Conservation (phyloP, 2,797 vertebrate species). For the Parambassis ranga region DNA sequence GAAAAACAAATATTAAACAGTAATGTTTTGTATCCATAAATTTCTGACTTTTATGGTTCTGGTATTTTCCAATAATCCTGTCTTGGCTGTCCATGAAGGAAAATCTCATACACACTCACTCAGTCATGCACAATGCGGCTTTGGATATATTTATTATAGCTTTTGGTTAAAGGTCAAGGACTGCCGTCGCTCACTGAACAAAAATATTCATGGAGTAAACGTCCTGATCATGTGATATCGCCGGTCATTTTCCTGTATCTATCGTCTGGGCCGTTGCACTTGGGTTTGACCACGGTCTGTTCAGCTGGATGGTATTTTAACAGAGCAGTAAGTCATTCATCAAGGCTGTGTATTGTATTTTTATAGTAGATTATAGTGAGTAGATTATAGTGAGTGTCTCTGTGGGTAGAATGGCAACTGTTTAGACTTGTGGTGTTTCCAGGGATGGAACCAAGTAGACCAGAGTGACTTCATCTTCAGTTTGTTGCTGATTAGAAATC, state of each 20-base stretch:
- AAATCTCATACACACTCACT: constrained; percentile 11
- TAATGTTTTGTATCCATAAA: constrained; percentile 58
- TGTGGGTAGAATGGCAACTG: not conserved
- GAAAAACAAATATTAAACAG: constrained; percentile 61
- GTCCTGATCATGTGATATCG: constrained; percentile 5
- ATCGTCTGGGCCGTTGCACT: not conserved
- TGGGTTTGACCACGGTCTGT: constrained; percentile 10
- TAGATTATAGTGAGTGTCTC: constrained; percentile 16
- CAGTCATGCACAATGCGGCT: constrained; percentile 2
- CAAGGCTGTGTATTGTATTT: constrained; percentile 29
- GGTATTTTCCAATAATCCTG: constrained; percentile 50
- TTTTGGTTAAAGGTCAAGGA: constrained; percentile 26
- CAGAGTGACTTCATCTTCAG: constrained; percentile 3
- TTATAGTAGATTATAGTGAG: constrained; percentile 39
- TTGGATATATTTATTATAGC: constrained; percentile 32
- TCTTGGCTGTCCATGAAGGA: constrained; percentile 50
- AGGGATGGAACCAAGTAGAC: constrained; percentile 32
- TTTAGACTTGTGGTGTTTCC: constrained; percentile 28
- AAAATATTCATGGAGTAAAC: not conserved
- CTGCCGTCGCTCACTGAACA: constrained; percentile 1
- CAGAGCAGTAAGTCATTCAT: constrained; percentile 46
- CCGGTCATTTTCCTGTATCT: not conserved
- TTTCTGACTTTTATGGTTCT: constrained; percentile 50
- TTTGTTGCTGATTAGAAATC: constrained; percentile 24
- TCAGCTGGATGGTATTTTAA: constrained; percentile 34